Conservation (phyloP, 1,140 invertebrate species). For the Acromyrmex echinatior region DNA sequence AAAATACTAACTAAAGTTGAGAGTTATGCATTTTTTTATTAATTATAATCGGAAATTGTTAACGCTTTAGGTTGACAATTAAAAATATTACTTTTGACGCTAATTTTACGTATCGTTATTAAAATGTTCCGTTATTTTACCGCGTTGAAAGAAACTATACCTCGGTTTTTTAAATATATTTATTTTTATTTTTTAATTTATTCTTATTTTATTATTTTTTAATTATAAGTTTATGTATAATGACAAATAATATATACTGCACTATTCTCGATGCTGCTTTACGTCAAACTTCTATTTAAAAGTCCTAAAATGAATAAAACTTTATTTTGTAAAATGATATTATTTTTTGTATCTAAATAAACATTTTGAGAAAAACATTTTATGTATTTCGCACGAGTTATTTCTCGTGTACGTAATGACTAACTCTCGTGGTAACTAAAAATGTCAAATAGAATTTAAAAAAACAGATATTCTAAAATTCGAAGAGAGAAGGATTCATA, state of each 20-base stretch:
- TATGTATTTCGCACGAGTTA: not conserved
- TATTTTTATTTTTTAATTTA: too few relatives aligned
- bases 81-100: not conserved
- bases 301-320: not conserved
- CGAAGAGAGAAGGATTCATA: not conserved
- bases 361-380: conserved; percentile 17
- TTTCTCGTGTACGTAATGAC: not conserved
- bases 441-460: not conserved
- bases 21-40: not conserved
- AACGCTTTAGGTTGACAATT: not conserved
- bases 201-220: not conserved
- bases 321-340: conserved; percentile 10
- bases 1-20: not conserved
- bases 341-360: conserved; percentile 22
- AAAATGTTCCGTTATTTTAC: not conserved
- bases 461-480: not conserved
- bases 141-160: not conserved
- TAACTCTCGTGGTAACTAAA: not conserved
- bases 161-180: not conserved
- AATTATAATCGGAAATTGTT: not conserved
- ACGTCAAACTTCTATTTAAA: conserved; percentile 14
- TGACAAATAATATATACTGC: not conserved
- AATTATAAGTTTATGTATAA: not conserved
- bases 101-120: conserved; percentile 12
- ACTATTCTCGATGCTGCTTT: not conserved